Percentiles rank a stretch among this genome's conserved stretches.
Conservation (phyloP, 2,888 invertebrate species). For the Chrysodeixis includens region DNA sequence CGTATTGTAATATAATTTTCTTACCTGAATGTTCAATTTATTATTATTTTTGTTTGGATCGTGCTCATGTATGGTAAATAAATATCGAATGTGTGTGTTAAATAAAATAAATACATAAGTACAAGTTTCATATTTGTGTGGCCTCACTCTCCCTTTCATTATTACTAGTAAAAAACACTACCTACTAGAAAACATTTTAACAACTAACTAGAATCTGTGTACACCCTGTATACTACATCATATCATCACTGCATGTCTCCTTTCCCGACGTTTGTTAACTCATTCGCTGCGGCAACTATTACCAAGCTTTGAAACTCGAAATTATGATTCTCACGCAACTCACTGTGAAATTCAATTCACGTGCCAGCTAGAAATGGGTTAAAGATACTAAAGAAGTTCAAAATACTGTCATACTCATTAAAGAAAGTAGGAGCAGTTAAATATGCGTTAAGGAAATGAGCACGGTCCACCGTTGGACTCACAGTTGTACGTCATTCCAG, state of each 20-base stretch:
- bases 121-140: slow-evolving; percentile 24
- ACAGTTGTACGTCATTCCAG: not conserved
- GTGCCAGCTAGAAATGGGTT: not conserved
- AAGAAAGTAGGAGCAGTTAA: not conserved
- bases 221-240: not conserved
- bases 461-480: slow-evolving; percentile 1
- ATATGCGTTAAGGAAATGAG: not conserved
- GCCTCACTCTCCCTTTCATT: not conserved
- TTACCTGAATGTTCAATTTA: slow-evolving; percentile 35
- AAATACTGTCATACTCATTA: not conserved
- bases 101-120: slow-evolving; percentile 30
- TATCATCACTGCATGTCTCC: not conserved
- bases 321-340: not conserved
- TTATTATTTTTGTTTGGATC: slow-evolving; percentile 36
- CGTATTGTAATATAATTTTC: slow-evolving; percentile 37
- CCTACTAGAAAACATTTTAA: too few species aligned
- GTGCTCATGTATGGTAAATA: slow-evolving; percentile 31
- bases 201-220: not conserved
- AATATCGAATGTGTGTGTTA: slow-evolving; percentile 15
- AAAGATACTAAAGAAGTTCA: not conserved
- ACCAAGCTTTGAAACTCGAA: not conserved
- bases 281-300: not conserved
- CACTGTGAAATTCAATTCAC: too few species aligned
- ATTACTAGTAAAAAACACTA: not conserved
- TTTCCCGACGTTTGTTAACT: not conserved